phyloP scores from a whole-genome alignment of 2,797 vertebrate genomes.

The Pseudochromis fuscus region DNA sequence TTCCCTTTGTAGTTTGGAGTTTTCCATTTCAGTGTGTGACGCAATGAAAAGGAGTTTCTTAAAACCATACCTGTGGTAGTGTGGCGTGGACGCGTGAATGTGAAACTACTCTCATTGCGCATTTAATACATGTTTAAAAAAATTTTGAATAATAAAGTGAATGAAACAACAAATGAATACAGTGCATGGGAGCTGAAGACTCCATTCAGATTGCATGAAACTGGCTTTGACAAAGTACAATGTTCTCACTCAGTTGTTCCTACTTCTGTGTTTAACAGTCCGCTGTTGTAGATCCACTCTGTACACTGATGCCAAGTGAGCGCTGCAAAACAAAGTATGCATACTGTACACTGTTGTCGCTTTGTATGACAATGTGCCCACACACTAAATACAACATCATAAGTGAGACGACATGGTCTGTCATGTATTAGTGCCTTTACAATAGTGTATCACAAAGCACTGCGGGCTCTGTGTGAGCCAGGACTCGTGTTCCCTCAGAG shows the following conservation, averaged over 20 bases:
- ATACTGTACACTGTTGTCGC: constrained; percentile 61
- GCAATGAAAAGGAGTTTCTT: constrained; percentile 59
- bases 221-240: constrained; percentile 66
- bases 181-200: constrained; percentile 74
- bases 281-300: constrained; percentile 58
- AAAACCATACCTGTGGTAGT: constrained; percentile 44
- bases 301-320: constrained; percentile 64
- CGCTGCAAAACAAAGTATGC: constrained; percentile 65
- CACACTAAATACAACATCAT: constrained; percentile 68
- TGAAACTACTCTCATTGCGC: constrained; percentile 58
- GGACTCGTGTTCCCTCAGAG: constrained; percentile 62
- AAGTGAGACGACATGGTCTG: constrained; percentile 60
- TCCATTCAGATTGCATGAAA: constrained; percentile 72
- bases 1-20: constrained; percentile 78
- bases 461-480: constrained; percentile 49
- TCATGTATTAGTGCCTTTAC: constrained; percentile 54
- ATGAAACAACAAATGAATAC: constrained; percentile 70
- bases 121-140: constrained; percentile 56
- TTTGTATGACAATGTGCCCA: constrained; percentile 73
- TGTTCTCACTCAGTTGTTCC: constrained; percentile 38
- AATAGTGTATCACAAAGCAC: constrained; percentile 53
- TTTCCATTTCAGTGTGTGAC: constrained; percentile 76
- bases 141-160: constrained; percentile 72
- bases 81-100: constrained; percentile 31
- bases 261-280: constrained; percentile 53